phyloP scores from a whole-genome alignment of 2,888 invertebrate genomes.

The Leptothorax acervorum region DNA sequence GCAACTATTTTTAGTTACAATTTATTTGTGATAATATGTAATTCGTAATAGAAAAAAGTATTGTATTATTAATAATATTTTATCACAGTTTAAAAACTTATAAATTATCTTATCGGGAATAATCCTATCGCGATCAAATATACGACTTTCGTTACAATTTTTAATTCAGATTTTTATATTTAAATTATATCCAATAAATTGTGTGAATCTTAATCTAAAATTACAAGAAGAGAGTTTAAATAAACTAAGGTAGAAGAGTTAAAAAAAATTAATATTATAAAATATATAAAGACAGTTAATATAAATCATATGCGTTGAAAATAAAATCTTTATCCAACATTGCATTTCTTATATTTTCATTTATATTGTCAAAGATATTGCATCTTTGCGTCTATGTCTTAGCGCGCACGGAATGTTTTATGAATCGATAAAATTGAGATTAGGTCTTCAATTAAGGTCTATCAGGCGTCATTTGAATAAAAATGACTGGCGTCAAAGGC shows the following conservation, averaged over 20 bases:
- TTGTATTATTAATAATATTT: not conserved
- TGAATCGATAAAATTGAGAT: conserved; percentile 41
- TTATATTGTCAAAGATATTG: not conserved
- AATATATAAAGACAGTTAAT: not conserved
- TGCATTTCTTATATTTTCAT: not conserved
- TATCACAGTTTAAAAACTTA: not conserved
- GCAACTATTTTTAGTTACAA: not conserved
- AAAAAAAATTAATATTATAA: not conserved
- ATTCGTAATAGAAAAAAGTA: not conserved
- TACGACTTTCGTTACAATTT: not conserved
- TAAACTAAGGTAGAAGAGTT: not conserved
- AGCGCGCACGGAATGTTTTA: not conserved
- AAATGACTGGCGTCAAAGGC: conserved; percentile 30
- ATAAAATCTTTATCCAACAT: not conserved
- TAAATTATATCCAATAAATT: not conserved
- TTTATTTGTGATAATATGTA: conserved; percentile 2
- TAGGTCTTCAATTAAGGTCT: conserved; percentile 31
- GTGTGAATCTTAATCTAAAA: not conserved
- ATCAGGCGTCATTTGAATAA: conserved; percentile 40
- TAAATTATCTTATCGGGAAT: not conserved
- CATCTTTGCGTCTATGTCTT: not conserved
- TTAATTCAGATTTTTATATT: not conserved
- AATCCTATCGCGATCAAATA: not conserved
- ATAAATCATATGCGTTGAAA: not conserved
- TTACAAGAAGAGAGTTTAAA: not conserved